These are phyloP conservation scores for Potorous gilbertii DNA, from an alignment of 2,797 vertebrate genomes.

Conservation along the genomic window DNA sequence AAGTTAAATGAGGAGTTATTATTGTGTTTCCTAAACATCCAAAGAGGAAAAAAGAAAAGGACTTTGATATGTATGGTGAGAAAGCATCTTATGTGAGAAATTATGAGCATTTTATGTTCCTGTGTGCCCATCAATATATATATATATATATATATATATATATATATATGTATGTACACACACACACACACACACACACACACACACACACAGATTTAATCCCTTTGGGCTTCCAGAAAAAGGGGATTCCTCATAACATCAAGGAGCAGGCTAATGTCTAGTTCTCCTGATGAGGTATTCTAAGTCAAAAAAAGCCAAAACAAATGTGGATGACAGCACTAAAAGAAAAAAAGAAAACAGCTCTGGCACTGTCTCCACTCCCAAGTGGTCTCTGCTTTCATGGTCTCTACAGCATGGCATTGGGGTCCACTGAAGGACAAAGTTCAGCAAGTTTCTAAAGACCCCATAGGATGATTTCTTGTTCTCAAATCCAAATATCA, in stretches of 20 bases:
- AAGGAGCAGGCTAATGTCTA: background rate
- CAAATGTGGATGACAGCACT: background rate
- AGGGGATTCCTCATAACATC: background rate
- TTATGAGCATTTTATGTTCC: too few relatives aligned
- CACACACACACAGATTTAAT: background rate
- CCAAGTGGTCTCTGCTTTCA: background rate
- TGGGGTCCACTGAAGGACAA: background rate
- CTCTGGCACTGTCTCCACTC: background rate
- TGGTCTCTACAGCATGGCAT: background rate
- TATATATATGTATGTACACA: too few relatives aligned
- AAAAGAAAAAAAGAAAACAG: background rate
- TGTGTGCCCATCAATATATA: background rate
- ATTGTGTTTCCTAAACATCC: background rate
- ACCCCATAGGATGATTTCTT: background rate
- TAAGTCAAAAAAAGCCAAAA: background rate
- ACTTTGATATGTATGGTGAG: background rate
- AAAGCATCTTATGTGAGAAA: background rate
- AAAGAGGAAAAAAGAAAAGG: background rate
- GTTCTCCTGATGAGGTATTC: background rate
- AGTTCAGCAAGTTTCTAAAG: background rate
- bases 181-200: too few relatives aligned
- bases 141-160: background rate
- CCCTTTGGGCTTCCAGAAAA: background rate
- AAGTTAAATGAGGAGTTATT: background rate
- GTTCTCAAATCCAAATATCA: background rate